Percentiles rank a stretch among this genome's conserved stretches.
These are phyloP conservation scores for Phasia obesa DNA, from an alignment of 2,888 invertebrate species.

Conservation along the genomic window DNA sequence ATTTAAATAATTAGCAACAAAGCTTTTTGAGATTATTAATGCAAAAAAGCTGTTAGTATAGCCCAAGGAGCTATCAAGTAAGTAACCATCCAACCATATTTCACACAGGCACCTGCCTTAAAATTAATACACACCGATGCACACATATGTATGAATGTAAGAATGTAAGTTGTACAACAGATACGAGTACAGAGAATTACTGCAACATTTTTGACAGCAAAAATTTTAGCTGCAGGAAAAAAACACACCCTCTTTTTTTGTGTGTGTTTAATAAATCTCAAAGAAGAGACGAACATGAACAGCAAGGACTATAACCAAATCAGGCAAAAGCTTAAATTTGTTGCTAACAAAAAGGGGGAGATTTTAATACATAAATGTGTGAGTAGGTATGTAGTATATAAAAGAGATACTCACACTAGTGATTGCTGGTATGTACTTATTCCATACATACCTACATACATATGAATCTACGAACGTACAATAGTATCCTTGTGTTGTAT, in stretches of 20 bases:
- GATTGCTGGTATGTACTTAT: neutral
- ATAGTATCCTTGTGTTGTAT: neutral
- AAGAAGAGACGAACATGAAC: constrained; percentile 39
- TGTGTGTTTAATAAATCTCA: constrained; percentile 26
- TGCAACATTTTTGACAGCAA: constrained; percentile 33
- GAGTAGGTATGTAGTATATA: too few relatives aligned
- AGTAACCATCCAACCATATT: constrained; percentile 38
- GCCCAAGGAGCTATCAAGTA: constrained; percentile 50
- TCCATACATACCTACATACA: neutral
- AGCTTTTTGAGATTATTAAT: constrained; percentile 68
- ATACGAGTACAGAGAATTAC: constrained; percentile 17
- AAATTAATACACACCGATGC: constrained; percentile 30
- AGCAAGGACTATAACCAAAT: constrained; percentile 42
- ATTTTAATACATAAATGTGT: constrained; percentile 30
- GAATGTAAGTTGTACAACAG: neutral
- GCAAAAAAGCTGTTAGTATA: constrained; percentile 54
- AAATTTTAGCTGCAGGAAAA: constrained; percentile 35
- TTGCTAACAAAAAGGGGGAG: constrained; percentile 12
- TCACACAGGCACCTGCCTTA: constrained; percentile 56
- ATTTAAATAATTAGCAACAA: constrained; percentile 69
- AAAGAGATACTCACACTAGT: constrained; percentile 18
- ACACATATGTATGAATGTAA: too few relatives aligned
- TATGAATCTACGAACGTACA: neutral
- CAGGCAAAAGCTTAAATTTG: constrained; percentile 24
- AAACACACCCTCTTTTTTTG: constrained; percentile 45